Percentiles rank a stretch among this genome's conserved stretches.
Evolutionary conservation across 1,140 invertebrate species (phyloP).

Genomic region (Ostrea edulis): DNA sequence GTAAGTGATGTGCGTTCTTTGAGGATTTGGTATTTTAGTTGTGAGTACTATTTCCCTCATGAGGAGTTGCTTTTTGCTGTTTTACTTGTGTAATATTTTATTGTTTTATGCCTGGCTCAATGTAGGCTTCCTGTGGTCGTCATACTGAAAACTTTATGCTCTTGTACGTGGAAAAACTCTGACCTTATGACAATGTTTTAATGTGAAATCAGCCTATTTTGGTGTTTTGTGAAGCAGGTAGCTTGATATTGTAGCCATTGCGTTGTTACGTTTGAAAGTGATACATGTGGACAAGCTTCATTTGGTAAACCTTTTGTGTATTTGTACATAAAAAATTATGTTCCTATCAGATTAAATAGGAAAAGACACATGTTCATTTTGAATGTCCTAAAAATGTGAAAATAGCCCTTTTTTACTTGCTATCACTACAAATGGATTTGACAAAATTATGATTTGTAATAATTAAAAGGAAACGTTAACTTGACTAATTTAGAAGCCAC

Average conservation of each 20-base stretch:
- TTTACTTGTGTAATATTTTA: slow-evolving; percentile 6
- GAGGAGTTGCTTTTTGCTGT: slow-evolving; percentile 16
- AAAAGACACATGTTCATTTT: too few relatives aligned
- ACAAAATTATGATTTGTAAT: too few relatives aligned
- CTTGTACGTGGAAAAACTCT: neutral
- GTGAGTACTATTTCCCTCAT: neutral
- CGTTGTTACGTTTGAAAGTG: slow-evolving; percentile 2
- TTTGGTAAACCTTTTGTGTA: neutral
- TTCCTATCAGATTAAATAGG: too few relatives aligned
- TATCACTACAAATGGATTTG: too few relatives aligned
- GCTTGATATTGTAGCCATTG: neutral
- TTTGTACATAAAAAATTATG: too few relatives aligned
- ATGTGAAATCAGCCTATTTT: neutral
- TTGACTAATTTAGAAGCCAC: too few relatives aligned
- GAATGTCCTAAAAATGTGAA: too few relatives aligned
- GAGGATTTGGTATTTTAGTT: neutral
- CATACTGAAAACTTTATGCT: neutral
- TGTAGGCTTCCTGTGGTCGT: neutral
- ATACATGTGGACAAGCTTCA: neutral
- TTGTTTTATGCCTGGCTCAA: slow-evolving; percentile 20
- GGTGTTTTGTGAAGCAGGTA: slow-evolving; percentile 11
- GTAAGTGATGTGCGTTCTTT: neutral
- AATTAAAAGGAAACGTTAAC: too few relatives aligned
- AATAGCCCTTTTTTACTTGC: too few relatives aligned
- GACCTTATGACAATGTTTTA: neutral